Conservation (phyloP, 2,113 vertebrate species). For the Sinosuthora webbiana region DNA sequence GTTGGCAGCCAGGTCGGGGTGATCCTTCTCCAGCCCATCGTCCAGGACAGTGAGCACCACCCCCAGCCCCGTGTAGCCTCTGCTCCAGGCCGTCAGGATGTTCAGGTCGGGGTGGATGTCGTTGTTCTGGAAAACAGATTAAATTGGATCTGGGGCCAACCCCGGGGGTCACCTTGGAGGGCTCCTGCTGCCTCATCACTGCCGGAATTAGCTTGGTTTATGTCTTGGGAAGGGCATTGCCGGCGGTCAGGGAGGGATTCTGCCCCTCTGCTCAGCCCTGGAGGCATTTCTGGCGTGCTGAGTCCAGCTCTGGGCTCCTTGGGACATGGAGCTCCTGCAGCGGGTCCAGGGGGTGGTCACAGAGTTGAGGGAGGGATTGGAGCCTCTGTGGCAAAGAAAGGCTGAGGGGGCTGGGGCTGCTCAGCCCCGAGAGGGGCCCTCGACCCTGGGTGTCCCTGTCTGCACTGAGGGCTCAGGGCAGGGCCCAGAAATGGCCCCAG, state of each 20-base stretch:
- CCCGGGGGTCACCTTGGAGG: neutral
- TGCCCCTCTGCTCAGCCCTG: neutral
- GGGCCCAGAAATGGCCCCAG: neutral
- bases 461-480: neutral
- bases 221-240: fast-evolving
- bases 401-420: neutral
- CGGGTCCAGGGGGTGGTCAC: fast-evolving
- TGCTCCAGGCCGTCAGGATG: constrained; percentile 86
- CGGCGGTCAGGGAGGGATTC: neutral
- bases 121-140: constrained; percentile 77
- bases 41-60: constrained; percentile 93
- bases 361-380: neutral
- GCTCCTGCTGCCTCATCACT: neutral
- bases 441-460: neutral
- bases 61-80: constrained; percentile 87
- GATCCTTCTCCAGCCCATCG: constrained; percentile 94
- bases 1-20: constrained; percentile 88
- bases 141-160: neutral
- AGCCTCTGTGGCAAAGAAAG: neutral
- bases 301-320: neutral
- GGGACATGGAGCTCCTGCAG: neutral
- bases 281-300: neutral
- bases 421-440: neutral
- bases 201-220: neutral
- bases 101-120: constrained; percentile 85